These are phyloP conservation scores for Pyrocoelia pectoralis DNA, from an alignment of 2,888 invertebrate species.

Conservation along the genomic window DNA sequence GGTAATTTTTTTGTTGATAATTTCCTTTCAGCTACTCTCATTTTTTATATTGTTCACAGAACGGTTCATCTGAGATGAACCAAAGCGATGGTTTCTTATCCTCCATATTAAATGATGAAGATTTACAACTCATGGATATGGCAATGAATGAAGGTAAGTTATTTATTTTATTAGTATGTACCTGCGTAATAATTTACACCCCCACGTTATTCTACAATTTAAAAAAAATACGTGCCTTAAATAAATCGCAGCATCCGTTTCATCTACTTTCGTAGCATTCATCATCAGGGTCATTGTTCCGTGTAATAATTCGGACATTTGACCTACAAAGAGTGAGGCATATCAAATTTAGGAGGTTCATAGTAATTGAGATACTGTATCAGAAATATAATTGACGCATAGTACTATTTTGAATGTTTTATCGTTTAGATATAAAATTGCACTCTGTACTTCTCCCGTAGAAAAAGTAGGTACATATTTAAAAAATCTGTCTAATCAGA, in stretches of 20 bases:
- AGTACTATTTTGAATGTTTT: background rate
- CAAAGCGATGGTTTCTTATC: constrained; percentile 88
- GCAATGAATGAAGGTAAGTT: constrained; percentile 85
- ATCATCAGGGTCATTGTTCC: too few relatives aligned
- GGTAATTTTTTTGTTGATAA: constrained; percentile 60
- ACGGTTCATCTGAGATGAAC: constrained; percentile 71
- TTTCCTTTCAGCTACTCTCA: constrained; percentile 31
- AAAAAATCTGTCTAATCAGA: too few relatives aligned
- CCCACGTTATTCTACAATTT: too few relatives aligned
- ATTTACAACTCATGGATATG: constrained; percentile 91
- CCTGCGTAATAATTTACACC: too few relatives aligned
- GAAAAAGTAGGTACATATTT: too few relatives aligned
- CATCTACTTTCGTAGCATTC: too few relatives aligned
- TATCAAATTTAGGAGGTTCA: too few relatives aligned
- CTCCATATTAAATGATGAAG: constrained; percentile 88
- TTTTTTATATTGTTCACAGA: constrained; percentile 54
- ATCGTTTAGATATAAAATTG: background rate
- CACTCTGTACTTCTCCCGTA: background rate
- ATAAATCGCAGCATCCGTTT: too few relatives aligned
- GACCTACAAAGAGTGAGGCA: too few relatives aligned
- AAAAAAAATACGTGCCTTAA: too few relatives aligned
- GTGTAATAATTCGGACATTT: too few relatives aligned
- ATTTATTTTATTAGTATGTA: background rate
- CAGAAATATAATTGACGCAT: background rate
- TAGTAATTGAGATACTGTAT: too few relatives aligned